Percentiles rank a stretch among this genome's conserved stretches.
Conservation (phyloP, 2,888 invertebrate species). For the Ditula angustiorana region DNA sequence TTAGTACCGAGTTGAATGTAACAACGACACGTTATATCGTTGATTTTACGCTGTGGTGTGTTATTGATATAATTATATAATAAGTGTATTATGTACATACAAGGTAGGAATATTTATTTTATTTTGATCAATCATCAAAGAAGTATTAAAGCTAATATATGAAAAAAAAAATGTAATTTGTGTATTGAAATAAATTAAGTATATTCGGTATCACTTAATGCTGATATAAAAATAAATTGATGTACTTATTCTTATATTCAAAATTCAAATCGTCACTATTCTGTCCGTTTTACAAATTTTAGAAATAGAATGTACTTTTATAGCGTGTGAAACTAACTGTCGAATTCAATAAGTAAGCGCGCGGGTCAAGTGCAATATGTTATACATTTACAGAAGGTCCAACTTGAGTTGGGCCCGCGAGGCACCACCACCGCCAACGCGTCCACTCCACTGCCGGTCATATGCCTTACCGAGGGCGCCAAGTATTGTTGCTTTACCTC, state of each 20-base stretch:
- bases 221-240: slow-evolving; percentile 6
- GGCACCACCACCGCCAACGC: not conserved
- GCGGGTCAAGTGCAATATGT: slow-evolving; percentile 16
- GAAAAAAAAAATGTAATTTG: not conserved
- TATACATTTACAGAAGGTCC: not conserved
- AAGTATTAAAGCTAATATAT: slow-evolving; percentile 31
- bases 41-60: slow-evolving; percentile 22
- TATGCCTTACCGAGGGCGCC: not conserved
- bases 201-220: slow-evolving; percentile 11
- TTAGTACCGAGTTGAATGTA: slow-evolving; percentile 7
- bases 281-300: slow-evolving; percentile 8
- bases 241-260: slow-evolving; percentile 25
- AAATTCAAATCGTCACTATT: slow-evolving; percentile 10
- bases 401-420: not conserved
- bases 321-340: not conserved
- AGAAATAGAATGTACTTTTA: not conserved
- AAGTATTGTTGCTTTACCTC: no score
- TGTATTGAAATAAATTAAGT: slow-evolving; percentile 23
- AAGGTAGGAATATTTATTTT: slow-evolving; percentile 29
- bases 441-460: not conserved
- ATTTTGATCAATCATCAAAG: slow-evolving; percentile 14
- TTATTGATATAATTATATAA: slow-evolving; percentile 27
- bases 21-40: slow-evolving; percentile 15
- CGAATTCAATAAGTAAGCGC: not conserved
- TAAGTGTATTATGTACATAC: slow-evolving; percentile 35